A percentile compares a stretch with the other conserved stretches of the same genome.
phyloP scores from a whole-genome alignment of 2,797 vertebrate species.

The Falco novaeseelandiae region DNA sequence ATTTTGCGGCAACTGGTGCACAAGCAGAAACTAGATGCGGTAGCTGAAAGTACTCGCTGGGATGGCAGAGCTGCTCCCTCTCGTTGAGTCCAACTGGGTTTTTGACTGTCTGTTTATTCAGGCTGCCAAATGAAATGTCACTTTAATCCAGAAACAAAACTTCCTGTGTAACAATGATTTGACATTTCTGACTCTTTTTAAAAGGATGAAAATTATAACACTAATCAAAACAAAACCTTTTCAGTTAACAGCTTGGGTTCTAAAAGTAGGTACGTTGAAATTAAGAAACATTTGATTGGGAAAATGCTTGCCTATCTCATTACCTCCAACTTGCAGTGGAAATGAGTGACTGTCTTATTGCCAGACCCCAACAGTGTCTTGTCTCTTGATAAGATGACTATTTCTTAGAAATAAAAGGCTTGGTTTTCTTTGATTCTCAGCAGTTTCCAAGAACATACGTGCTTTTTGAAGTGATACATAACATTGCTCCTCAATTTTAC shows the following conservation, averaged over 20 bases:
- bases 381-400: not conserved
- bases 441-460: not conserved
- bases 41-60: not conserved
- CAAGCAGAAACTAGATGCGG: not conserved
- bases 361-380: not conserved
- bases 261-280: not conserved
- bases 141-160: slow-evolving; percentile 7
- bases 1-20: not conserved
- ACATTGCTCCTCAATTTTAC: not conserved
- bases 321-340: not conserved
- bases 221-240: slow-evolving; percentile 30
- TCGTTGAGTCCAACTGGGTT: not conserved
- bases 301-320: not conserved
- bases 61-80: not conserved
- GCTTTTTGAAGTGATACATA: not conserved
- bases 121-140: not conserved
- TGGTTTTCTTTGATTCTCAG: not conserved
- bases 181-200: not conserved
- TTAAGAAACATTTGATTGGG: not conserved
- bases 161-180: slow-evolving; percentile 14
- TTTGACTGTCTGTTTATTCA: not conserved
- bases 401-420: not conserved
- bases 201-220: not conserved
- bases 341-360: not conserved
- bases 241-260: not conserved